Evolutionary conservation across 2,888 invertebrate species (phyloP), one percentile per base, ranked within the genome.

Genomic region (Harpalus rubripes): DNA sequence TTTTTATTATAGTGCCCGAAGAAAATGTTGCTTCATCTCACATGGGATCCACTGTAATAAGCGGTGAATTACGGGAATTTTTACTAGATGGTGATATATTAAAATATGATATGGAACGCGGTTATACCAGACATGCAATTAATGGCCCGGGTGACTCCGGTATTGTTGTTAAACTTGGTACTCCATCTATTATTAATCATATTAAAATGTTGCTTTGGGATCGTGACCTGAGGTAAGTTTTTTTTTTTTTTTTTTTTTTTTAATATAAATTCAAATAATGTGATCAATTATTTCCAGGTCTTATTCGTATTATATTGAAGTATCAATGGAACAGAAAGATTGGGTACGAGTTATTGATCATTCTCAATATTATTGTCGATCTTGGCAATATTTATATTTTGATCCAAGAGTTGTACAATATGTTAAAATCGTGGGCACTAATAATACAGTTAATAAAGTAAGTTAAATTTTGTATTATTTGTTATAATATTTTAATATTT

Each of bases 361-460:
- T 92, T 96, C 96, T 87, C 93, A 95, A 87, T 98, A 96, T 92
- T 95, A 96, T 90, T 99, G 99, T 91, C 95, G 99, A 86, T 98
- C 98, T 16, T 98, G 98, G 98, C 99, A 99, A 92, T 95, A 95
- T 90, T 94, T 99, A 76, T 98, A 97, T 92, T 99, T 99, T 92
- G 94, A 95, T 87, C 94, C 96, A 52, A 92, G 97, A 85, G 98
- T 99, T 81, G 97, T 98, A 86, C 96, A 95, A 91, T 97, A 94
- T 90, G 95, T 97, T 87, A 94, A 94, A 88, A 92, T 96, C 86
- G 95, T 96, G 81, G 99, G 99, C 88, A 98, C 98, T 18, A 96
- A 98, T 91, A 99, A 99, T 91, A 98, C 98, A 15, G 97, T 98
- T 32, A 98, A 98, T 91, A 95, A 97, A 92, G 98, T 95, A 89